Base-by-base conservation (phyloP, 2,888 invertebrate genomes). In the Sarcophaga caerulescens region DNA sequence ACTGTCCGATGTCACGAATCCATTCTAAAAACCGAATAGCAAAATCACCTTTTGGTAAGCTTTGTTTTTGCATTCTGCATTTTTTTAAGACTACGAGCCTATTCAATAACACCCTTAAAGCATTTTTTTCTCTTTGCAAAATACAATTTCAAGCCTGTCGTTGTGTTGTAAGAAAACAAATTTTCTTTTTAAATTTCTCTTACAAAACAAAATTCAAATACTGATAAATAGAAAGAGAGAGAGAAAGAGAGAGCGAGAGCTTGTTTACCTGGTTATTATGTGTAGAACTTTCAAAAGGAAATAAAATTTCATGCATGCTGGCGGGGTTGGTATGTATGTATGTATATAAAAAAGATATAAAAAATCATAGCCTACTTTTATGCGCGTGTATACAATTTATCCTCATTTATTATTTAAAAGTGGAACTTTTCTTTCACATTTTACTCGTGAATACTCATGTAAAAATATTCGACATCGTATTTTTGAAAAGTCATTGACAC, bases 311-410 rank as follows among this genome's bases (percentile, higher is more conserved):
- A 5, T 45, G 57, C 19, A 35, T 35, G 35, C 35, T 35, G 35
- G 8, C 35, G 10, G 35, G 35, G 35, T 1, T 35, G 35, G 2
- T 10, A 35, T 35, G 4, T 35, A n/a, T n/a, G n/a, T n/a, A n/a
- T n/a, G n/a, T n/a, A 35, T 10, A 35, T 1, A 35, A 8, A 25
- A 35, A 35, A 8, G 35, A 35, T 35, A 35, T 35, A 35, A 69
- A 23, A 65, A 63, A 73, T 68, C 69, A 57, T 85, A 71, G 82
- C 79, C 75, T 76, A 79, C 82, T 79, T 79, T 85, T 68, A 52
- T 66, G 35, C 66, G 70, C 59, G 4, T 69, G 68, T 63, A 11
- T 74, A 65, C 45, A 78, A 78, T 68, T 77, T 75, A 59, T 63
- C 8, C 35, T 35, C 59, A 74, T 74, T 74, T 35, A 59, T 57